Base-by-base conservation (phyloP, 1,140 invertebrate genomes). In the Drosophila busckii region DNA sequence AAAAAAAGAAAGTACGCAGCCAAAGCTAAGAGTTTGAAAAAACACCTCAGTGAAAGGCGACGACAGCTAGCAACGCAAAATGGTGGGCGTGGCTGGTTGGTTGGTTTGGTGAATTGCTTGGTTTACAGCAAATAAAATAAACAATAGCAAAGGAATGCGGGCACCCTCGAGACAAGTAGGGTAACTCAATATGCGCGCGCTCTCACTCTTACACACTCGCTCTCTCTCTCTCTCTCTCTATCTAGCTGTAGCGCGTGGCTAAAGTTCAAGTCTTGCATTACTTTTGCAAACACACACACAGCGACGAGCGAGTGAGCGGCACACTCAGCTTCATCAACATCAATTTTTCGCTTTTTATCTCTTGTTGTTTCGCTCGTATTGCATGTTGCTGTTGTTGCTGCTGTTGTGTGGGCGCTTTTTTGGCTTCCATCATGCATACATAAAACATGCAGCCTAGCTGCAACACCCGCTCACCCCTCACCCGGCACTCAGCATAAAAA, bases 61-160 rank as follows among this genome's bases (percentile, higher is more conserved):
- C 52, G 66, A 76, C 61, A 70, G 71, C 78, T 78, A 70, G 49
- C 19, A 26, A 22, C 12, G 45, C 22, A 25, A 38, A 62, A 37
- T 40, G 52, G 23, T 44, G 32, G 38, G 7, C 13, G 28, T 12
- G 25, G 8, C 7, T 3, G 16, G 9, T 12, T 17, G 4, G 23
- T 28, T 31, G 7, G 54, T 4, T 8, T 4, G 15, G 3, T 19
- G 17, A 2, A 8, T 22, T 19, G 45, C 17, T 22, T 46, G 45
- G 54, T 60, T 60, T 48, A 60, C 70, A 65, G 37, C 40, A 71
- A 67, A 80, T 80, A 68, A 73, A 73, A 73, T 61, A 82, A 80
- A 71, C 62, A 80, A 44, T 45, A 80, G 48, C 48, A 44, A n/a
- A 41, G 34, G 17, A 56, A 52, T 49, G 52, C 40, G 52, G 46